These are phyloP conservation scores for Apis cerana DNA, from an alignment of 1,140 invertebrate genomes.

Conservation along the genomic window DNA sequence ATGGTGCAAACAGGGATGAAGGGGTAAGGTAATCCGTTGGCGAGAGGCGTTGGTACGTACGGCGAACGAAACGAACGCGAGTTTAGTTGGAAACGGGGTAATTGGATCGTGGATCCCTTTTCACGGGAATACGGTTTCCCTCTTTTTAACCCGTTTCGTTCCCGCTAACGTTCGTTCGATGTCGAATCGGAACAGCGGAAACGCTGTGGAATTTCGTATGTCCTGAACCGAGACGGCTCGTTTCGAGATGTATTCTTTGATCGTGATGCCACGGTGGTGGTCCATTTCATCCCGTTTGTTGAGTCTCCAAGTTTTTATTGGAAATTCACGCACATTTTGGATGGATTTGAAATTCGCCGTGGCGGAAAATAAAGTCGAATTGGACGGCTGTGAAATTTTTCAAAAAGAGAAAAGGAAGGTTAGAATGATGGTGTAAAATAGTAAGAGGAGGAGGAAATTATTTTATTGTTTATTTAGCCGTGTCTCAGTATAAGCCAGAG, in stretches of 20 bases:
- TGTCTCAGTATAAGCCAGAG: too few relatives aligned
- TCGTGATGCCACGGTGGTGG: not conserved
- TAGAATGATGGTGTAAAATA: too few relatives aligned
- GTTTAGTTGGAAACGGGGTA: constrained; percentile 16
- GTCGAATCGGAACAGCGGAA: not conserved
- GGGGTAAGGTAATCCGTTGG: constrained; percentile 32
- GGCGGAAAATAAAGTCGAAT: too few relatives aligned
- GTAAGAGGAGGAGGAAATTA: too few relatives aligned
- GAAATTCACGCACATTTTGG: too few relatives aligned
- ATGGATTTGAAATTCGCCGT: too few relatives aligned
- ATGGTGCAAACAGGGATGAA: constrained; percentile 33
- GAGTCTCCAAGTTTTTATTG: too few relatives aligned
- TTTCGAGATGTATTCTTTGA: too few relatives aligned
- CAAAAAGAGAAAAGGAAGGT: too few relatives aligned
- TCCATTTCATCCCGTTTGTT: too few relatives aligned
- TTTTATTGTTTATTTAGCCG: too few relatives aligned
- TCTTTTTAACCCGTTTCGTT: constrained; percentile 28
- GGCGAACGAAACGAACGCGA: not conserved
- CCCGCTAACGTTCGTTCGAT: not conserved
- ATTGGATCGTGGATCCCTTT: constrained; percentile 38
- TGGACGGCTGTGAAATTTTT: too few relatives aligned
- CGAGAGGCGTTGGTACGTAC: not conserved
- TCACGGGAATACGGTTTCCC: not conserved
- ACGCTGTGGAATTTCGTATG: not conserved
- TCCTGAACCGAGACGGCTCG: not conserved